Conservation (phyloP, 2,888 invertebrate genomes). For the Syrista parreyssii region DNA sequence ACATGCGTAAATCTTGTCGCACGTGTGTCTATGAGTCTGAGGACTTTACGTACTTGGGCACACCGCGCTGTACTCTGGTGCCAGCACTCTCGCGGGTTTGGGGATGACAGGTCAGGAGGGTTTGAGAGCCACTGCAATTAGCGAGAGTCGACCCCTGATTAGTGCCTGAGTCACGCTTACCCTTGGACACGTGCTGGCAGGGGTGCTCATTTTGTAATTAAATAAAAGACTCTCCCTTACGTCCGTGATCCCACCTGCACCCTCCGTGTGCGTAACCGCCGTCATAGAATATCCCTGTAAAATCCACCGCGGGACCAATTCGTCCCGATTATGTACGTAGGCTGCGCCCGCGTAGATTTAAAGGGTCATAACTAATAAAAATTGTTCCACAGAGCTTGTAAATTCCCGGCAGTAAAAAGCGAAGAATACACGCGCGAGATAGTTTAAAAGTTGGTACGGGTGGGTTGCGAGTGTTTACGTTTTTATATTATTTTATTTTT, state of each 20-base stretch:
- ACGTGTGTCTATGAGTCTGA: not conserved
- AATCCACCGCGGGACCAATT: not conserved
- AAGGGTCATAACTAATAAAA: not conserved
- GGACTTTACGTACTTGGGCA: not conserved
- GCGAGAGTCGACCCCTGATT: slow-evolving; percentile 19
- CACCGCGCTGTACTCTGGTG: not conserved
- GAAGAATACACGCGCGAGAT: not conserved
- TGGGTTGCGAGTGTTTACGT: not conserved
- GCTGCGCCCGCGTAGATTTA: not conserved
- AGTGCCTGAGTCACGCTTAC: slow-evolving; percentile 23
- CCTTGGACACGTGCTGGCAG: slow-evolving; percentile 17
- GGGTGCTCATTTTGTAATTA: slow-evolving; percentile 18
- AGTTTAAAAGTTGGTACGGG: not conserved
- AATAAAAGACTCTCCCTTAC: slow-evolving; percentile 8
- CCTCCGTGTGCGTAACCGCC: not conserved
- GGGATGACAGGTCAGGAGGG: not conserved
- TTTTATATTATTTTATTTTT: not conserved
- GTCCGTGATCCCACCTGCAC: not conserved
- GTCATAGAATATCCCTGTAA: not conserved
- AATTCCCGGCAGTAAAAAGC: not conserved
- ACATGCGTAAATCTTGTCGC: not conserved
- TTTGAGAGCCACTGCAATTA: slow-evolving; percentile 22
- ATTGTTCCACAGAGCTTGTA: not conserved
- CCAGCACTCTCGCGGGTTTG: not conserved
- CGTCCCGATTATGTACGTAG: not conserved